Evolutionary conservation across 2,888 invertebrate species (phyloP).

Genomic region (Periphyllus acericola): DNA sequence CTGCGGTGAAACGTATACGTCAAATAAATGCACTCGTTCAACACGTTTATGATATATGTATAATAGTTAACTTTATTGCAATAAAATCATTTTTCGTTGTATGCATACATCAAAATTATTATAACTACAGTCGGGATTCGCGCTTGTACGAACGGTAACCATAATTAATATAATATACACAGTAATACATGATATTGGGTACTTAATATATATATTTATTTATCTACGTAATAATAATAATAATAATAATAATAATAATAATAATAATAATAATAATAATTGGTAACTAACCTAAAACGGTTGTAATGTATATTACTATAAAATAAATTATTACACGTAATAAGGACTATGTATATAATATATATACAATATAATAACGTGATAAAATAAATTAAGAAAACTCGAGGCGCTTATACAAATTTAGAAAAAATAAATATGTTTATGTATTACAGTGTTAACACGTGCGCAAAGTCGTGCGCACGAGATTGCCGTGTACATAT

Average conservation of each 20-base stretch:
- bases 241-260: conserved; percentile 19
- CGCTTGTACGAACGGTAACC: background rate
- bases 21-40: background rate
- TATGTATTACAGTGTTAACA: background rate
- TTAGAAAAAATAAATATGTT: background rate
- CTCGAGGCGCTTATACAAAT: conserved; percentile 19
- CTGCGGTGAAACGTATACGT: background rate
- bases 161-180: conserved; percentile 1
- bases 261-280: conserved; percentile 22
- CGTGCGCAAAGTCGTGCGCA: conserved; percentile 31
- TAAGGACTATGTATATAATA: background rate
- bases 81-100: conserved; percentile 41
- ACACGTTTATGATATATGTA: background rate
- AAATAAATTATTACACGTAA: conserved; percentile 46
- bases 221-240: no score
- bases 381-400: conserved; percentile 49
- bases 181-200: conserved; percentile 1
- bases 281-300: conserved; percentile 38
- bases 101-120: background rate
- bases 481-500: background rate
- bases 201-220: background rate
- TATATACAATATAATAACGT: background rate
- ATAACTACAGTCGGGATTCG: background rate
- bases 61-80: conserved; percentile 51
- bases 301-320: background rate